These are phyloP conservation scores for Trissolcus basalis DNA, from an alignment of 1,140 invertebrate species.

Conservation along the genomic window DNA sequence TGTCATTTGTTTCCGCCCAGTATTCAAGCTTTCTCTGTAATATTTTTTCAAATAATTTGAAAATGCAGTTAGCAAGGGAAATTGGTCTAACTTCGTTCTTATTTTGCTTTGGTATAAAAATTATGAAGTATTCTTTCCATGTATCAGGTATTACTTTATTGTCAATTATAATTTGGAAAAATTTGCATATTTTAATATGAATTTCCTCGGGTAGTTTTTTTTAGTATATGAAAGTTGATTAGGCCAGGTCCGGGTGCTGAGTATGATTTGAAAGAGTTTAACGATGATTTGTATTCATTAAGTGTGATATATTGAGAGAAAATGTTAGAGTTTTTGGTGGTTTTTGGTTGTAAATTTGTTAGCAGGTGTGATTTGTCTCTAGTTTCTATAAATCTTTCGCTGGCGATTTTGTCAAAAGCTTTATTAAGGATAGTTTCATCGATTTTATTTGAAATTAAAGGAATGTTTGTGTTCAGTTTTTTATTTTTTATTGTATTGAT, in stretches of 20 bases:
- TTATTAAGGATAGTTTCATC: background rate
- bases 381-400: background rate
- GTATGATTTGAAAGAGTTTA: background rate
- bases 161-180: background rate
- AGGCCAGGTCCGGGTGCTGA: background rate
- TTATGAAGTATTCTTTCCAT: conserved; percentile 2
- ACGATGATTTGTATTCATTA: background rate
- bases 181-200: background rate
- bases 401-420: conserved; percentile 1
- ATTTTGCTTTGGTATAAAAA: too few relatives aligned
- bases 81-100: background rate
- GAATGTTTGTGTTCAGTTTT: background rate
- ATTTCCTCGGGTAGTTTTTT: background rate
- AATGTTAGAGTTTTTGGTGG: background rate
- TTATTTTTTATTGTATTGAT: conserved; percentile 1
- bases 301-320: background rate
- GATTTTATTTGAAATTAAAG: background rate
- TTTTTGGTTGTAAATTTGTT: conserved; percentile 1
- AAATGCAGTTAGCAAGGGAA: background rate
- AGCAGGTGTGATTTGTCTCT: background rate
- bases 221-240: background rate
- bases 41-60: conserved; percentile 9
- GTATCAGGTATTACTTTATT: background rate
- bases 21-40: conserved; percentile 5
- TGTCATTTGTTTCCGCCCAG: conserved; percentile 2